Evolutionary conservation across 2,888 invertebrate species (phyloP), one percentile per base, ranked within the genome.

Genomic region (Aphrophora alni): DNA sequence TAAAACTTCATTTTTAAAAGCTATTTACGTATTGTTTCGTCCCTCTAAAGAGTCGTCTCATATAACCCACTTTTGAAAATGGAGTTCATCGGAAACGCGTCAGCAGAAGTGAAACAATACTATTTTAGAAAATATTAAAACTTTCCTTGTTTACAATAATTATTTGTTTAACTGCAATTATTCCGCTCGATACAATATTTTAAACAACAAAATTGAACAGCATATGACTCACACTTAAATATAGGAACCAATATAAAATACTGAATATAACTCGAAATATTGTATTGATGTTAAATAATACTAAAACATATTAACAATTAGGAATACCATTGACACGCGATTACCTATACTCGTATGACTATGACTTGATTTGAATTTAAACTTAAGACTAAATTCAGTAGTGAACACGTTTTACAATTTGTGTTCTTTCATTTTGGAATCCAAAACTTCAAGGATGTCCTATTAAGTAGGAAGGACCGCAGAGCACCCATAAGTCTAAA

Each of bases 321-420:
- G 59, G 59, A 59, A 59, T 59, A 59, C 21, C 59, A 59, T 21
- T n/a, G 59, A n/a, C 1, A 59, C 5, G 4, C 0, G n/a, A 21
- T 59, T 21, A 59, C 44, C 44, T 44, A 44, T 4, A 44, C 2
- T 44, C 44, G 44, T 44, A 44, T 21, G 59, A 59, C 59, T 59
- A 59, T 59, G 59, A 59, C 59, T 59, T 21, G 44, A 44, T 44
- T 44, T 44, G 12, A 59, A 14, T 59, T 21, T 21, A 21, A n/a
- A n/a, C 59, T 59, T 59, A 59, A 59, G 59, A 59, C 59, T 59
- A 59, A 59, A 59, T 44, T 59, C 59, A 59, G 59, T 59, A 21
- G 21, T 4, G 59, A 59, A 21, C 59, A 21, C 44, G 2, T 33
- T 8, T 3, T 17, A 14, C 12, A 44, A 14, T 7, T 44, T 8